phyloP scores from a whole-genome alignment of 2,797 vertebrate species.

The Crocodylus rhombifer region DNA sequence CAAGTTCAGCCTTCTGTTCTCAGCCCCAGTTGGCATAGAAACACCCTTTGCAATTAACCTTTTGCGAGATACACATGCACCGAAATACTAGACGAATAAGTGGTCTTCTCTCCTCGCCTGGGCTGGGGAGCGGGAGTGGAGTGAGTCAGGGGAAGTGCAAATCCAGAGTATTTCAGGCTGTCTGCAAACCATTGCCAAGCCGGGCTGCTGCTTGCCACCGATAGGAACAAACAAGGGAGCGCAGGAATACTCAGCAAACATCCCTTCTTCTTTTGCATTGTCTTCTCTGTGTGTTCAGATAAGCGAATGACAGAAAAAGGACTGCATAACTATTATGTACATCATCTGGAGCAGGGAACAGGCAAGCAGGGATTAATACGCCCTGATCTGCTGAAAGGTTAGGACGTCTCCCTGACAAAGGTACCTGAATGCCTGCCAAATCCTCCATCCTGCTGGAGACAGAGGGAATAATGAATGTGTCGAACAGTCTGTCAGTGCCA shows the following conservation, averaged over 20 bases:
- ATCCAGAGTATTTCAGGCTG: slow-evolving; percentile 31
- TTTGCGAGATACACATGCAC: not conserved
- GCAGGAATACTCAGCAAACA: slow-evolving; percentile 43
- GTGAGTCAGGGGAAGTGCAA: slow-evolving; percentile 21
- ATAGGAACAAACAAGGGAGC: slow-evolving; percentile 35
- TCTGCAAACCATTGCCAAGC: slow-evolving; percentile 38
- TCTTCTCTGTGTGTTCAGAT: not conserved
- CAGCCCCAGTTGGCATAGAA: slow-evolving; percentile 62
- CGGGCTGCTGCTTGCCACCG: slow-evolving; percentile 18
- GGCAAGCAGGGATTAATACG: slow-evolving; percentile 28
- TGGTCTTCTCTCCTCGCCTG: not conserved
- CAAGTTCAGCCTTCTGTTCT: slow-evolving; percentile 38
- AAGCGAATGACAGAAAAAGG: not conserved
- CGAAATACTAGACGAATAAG: slow-evolving; percentile 43
- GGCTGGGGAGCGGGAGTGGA: not conserved
- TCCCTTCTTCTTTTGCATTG: slow-evolving; percentile 12
- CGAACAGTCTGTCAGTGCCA: not conserved
- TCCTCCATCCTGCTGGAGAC: not conserved
- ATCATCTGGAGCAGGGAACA: slow-evolving; percentile 43
- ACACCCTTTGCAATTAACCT: slow-evolving; percentile 61
- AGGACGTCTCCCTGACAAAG: not conserved
- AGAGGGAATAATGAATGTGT: not conserved
- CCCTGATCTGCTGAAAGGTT: not conserved
- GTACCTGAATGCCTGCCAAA: slow-evolving; percentile 21
- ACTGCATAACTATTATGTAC: slow-evolving; percentile 36